Evolutionary conservation across 2,113 vertebrate genomes (phyloP).

Genomic region (Galbula dea): DNA sequence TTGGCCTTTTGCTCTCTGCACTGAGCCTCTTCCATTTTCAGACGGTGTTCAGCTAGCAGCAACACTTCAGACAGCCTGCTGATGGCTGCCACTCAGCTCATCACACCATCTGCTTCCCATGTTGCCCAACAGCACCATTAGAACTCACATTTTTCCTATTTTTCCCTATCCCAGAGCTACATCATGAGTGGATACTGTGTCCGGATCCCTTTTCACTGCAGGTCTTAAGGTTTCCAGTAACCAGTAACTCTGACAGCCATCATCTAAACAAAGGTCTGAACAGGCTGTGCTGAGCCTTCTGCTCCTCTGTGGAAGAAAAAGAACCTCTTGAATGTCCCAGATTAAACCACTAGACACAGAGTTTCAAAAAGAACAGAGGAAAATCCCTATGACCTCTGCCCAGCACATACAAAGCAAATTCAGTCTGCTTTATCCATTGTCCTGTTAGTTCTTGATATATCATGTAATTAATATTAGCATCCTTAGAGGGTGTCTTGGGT

Average conservation of each 20-base stretch:
- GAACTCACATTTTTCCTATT: background rate
- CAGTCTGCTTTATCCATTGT: background rate
- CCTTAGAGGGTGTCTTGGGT: background rate
- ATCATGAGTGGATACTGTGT: background rate
- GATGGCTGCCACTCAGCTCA: background rate
- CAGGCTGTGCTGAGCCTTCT: background rate
- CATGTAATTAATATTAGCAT: background rate
- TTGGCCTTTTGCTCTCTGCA: background rate
- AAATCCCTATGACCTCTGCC: background rate
- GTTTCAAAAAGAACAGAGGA: background rate
- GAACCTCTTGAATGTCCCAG: background rate
- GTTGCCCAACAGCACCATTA: accelerated
- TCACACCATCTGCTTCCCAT: slow-evolving; percentile 3
- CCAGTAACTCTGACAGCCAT: background rate
- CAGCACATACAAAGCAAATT: accelerated
- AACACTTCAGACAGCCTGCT: background rate
- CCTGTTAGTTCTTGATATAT: background rate
- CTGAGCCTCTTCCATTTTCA: background rate
- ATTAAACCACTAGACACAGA: background rate
- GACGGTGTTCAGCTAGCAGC: background rate
- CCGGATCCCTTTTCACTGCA: background rate
- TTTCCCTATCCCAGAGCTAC: background rate
- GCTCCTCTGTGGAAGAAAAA: background rate
- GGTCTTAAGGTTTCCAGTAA: background rate
- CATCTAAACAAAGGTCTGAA: background rate